Evolutionary conservation across 2,888 invertebrate genomes (phyloP), one percentile per base, ranked within the genome.

Genomic region (Trichogramma dendrolimi): DNA sequence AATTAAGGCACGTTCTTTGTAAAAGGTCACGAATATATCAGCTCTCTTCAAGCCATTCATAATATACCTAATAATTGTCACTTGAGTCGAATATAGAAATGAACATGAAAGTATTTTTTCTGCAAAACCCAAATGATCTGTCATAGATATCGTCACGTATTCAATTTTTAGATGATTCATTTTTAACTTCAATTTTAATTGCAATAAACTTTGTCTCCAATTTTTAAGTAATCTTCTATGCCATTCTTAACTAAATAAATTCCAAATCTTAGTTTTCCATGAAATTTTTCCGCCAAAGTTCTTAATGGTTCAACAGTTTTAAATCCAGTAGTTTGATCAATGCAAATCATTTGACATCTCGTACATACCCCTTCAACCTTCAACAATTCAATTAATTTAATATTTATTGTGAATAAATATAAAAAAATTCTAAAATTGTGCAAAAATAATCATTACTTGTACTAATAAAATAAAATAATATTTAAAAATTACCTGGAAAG

Each of bases 281-380:
- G 83, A 72, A 90, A 87, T 71, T 86, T 84, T 72, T 85, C 85
- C 0, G 91, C 86, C 68, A 93, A 84, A 1, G 91, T 89, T 67
- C 87, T 83, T 8, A 93, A 78, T 0, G 92, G 92, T 75, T 93
- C 92, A 0, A 87, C 83, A 0, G 90, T 90, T 72, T 88, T 91
- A 68, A 86, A 81, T 0, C 93, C 94, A 2, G 89, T 92, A 51
- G 83, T 81, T 80, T 95, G 96, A 79, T 97, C 90, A 64, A 96
- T 90, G 76, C 96, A 96, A 62, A 98, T 90, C 92, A 97, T 96
- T 80, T 95, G 94, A 76, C 97, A 98, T 59, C 97, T 85, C 1
- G 87, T 88, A 74, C 96, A 97, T 49, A 86, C 85, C 1, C 92
- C 92, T 69, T 88, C 87, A 57, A 87, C 86, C 88, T 92, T 80